Conservation (phyloP, 2,113 vertebrate genomes). For the Ciconia boyciana region DNA sequence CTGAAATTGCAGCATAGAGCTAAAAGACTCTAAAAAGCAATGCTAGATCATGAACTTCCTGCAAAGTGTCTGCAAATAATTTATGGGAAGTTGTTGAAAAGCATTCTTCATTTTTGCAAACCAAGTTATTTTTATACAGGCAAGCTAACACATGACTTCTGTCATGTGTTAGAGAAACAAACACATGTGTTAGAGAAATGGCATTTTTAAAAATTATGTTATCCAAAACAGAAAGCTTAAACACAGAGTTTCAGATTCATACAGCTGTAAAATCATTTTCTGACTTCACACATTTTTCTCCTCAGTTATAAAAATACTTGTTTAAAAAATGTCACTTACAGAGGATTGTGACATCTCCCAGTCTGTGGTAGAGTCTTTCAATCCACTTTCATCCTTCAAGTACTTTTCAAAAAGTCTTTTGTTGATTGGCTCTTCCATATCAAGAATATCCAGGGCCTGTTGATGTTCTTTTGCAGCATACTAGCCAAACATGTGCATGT, state of each 20-base stretch:
- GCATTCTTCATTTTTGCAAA: background rate
- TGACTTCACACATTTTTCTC: background rate
- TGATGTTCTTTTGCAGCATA: constrained; percentile 98
- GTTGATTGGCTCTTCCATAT: constrained; percentile 91
- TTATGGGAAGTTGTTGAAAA: background rate
- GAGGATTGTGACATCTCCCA: constrained; percentile 94
- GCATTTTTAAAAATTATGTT: background rate
- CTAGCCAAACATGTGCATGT: constrained; percentile 53
- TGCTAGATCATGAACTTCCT: background rate
- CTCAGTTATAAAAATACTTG: background rate
- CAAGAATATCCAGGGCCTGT: constrained; percentile 95
- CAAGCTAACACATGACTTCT: background rate
- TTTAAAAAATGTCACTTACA: constrained; percentile 70
- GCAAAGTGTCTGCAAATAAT: background rate
- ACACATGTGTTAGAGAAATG: no score
- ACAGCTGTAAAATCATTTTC: background rate
- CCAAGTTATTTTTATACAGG: background rate
- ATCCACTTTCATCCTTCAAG: constrained; percentile 82
- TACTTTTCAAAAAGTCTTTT: constrained; percentile 88
- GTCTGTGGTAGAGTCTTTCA: constrained; percentile 82
- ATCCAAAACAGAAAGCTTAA: background rate
- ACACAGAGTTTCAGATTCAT: background rate
- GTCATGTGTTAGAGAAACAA: no score
- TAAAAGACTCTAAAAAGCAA: background rate
- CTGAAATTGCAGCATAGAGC: background rate